A percentile compares a stretch with the other conserved stretches of the same genome.
phyloP scores from a whole-genome alignment of 1,140 invertebrate genomes.

The Copidosoma floridanum region DNA sequence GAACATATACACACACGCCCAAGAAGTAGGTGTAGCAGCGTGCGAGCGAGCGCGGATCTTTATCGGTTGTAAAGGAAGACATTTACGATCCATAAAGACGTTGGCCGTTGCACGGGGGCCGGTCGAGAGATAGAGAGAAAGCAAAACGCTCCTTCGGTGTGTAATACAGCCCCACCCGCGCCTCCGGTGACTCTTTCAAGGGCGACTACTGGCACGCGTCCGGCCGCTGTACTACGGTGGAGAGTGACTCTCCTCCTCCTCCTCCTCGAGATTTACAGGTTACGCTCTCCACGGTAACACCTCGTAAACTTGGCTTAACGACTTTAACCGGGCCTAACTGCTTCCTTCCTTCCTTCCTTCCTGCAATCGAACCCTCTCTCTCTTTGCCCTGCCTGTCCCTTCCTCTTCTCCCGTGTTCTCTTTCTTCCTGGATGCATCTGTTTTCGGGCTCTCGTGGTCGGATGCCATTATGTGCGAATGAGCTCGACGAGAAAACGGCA shows the following conservation, averaged over 20 bases:
- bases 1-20: neutral
- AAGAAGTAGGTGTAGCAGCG: too few relatives aligned
- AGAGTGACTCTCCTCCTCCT: neutral
- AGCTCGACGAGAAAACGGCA: too few relatives aligned
- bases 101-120: conserved; percentile 34
- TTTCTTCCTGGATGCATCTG: conserved; percentile 1
- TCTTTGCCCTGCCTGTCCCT: conserved; percentile 32
- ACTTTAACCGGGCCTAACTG: conserved; percentile 58
- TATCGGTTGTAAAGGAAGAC: conserved; percentile 58
- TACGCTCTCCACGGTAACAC: conserved; percentile 55
- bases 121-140: too few relatives aligned
- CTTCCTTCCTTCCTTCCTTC: conserved; percentile 57
- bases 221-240: conserved; percentile 24
- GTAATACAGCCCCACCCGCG: too few relatives aligned
- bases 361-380: conserved; percentile 57
- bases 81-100: conserved; percentile 59
- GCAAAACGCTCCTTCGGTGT: too few relatives aligned
- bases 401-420: neutral
- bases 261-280: conserved; percentile 54
- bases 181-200: conserved; percentile 45
- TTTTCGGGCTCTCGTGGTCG: too few relatives aligned
- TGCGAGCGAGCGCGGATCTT: conserved; percentile 41
- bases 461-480: too few relatives aligned
- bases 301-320: conserved; percentile 59
- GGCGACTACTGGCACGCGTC: conserved; percentile 56